Base-by-base conservation (phyloP, 2,797 vertebrate species). In the Bufotes viridis region DNA sequence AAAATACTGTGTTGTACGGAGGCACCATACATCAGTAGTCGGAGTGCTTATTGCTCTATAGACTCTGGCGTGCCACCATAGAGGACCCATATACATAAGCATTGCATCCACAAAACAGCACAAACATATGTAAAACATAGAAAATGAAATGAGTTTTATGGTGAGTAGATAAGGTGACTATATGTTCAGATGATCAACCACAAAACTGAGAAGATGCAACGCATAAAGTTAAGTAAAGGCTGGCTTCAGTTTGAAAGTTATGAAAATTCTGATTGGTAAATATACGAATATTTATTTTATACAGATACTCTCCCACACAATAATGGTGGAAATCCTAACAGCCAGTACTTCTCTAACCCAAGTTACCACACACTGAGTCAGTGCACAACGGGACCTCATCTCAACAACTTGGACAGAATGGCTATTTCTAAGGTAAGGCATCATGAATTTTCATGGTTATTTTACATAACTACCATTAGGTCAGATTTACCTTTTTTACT, bases 341-440 rank as follows among this genome's bases (percentile, higher is more conserved):
- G 96, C 90, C 98, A 95, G 92, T 99, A 98, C 92, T 99, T 99
- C 94, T 98, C 97, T 82, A 99, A 99, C 89, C 98, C 98, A 84
- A 99, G 98, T 89, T 99, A 99, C 90, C 98, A 99, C 63, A 98
- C 98, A 0, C 93, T 99, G 83, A 96, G 95, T 3, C 98, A 98
- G 90, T 97, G 97, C 89, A 94, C 95, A 87, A 92, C 94, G 6
- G 96, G 96, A 55, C 93, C 95, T 26, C 96, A 93, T 6, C 74
- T 94, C 75, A 96, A 94, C 93, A 96, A 93, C 82, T 92, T 95
- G 91, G 94, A 95, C 83, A 94, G 94, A 84, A 91, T 94, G 82
- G 92, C 94, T 0, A 93, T 96, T 22, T 92, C 94, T 80, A 97
- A 97, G 96, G 98, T 98, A 91, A 93, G 90, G 11, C 29, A 20